Conservation (phyloP, 2,113 vertebrate genomes). For the Eulemur rufifrons region DNA sequence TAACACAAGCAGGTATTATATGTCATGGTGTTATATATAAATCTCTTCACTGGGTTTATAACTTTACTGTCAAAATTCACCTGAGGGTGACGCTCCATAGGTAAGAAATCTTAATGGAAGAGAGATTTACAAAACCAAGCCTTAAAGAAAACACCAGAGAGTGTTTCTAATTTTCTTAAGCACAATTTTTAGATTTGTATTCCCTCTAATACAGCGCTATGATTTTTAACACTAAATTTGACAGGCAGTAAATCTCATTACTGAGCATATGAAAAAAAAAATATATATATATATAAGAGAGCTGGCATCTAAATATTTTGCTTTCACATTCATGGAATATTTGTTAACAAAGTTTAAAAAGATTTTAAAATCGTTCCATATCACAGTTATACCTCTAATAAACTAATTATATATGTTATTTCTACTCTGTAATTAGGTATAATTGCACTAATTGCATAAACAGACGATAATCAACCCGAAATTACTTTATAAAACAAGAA, state of each 20-base stretch:
- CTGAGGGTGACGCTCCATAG: constrained; percentile 28
- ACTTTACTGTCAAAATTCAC: constrained; percentile 69
- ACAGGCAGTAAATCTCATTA: constrained; percentile 72
- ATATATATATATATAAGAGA: constrained; percentile 54
- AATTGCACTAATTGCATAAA: constrained; percentile 83
- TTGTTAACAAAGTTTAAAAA: constrained; percentile 82
- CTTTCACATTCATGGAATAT: constrained; percentile 75
- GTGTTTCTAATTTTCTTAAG: constrained; percentile 68
- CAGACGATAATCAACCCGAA: constrained; percentile 82
- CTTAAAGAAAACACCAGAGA: constrained; percentile 57
- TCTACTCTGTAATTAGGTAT: constrained; percentile 80
- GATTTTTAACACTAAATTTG: constrained; percentile 77
- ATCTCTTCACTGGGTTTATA: constrained; percentile 61
- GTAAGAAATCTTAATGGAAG: constrained; percentile 67
- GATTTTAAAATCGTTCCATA: constrained; percentile 79
- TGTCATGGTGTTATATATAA: constrained; percentile 39
- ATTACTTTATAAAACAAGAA: constrained; percentile 85
- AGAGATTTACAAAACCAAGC: constrained; percentile 63
- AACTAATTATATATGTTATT: constrained; percentile 82
- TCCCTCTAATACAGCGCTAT: constrained; percentile 51
- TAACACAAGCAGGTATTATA: constrained; percentile 25
- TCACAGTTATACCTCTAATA: constrained; percentile 81
- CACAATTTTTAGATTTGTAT: constrained; percentile 59
- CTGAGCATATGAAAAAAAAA: constrained; percentile 61
- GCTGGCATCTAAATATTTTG: constrained; percentile 76